Evolutionary conservation across 2,113 vertebrate genomes (phyloP).

Genomic region (Pelvicachromis taeniatus): DNA sequence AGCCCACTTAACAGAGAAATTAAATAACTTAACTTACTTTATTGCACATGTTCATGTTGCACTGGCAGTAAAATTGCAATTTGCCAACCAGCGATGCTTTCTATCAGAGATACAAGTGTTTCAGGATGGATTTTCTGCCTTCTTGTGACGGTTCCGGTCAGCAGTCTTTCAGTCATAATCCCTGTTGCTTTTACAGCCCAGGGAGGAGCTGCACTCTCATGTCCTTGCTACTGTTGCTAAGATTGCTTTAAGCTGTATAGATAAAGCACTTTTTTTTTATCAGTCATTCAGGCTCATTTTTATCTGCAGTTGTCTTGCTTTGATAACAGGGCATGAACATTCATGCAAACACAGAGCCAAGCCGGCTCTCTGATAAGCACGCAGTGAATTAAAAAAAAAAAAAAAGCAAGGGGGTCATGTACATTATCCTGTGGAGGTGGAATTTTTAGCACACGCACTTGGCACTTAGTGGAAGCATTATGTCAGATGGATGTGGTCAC

Average conservation of each 20-base stretch:
- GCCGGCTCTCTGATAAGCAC: background rate
- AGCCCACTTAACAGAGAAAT: background rate
- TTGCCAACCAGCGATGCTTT: background rate
- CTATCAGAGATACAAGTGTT: background rate
- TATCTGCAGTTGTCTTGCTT: slow-evolving; percentile 13
- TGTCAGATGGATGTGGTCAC: background rate
- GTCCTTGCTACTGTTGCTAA: background rate
- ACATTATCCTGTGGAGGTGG: slow-evolving; percentile 16
- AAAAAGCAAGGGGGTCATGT: background rate
- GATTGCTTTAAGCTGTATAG: slow-evolving; percentile 3
- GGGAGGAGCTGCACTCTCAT: background rate
- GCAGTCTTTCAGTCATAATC: background rate
- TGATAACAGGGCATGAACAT: slow-evolving; percentile 7
- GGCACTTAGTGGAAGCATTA: background rate
- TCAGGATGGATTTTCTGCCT: background rate
- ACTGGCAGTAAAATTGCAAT: background rate
- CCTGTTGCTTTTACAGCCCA: background rate
- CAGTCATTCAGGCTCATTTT: background rate
- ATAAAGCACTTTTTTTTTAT: slow-evolving; percentile 5
- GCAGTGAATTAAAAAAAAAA: background rate
- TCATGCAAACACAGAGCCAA: background rate
- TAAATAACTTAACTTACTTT: background rate
- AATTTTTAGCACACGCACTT: background rate
- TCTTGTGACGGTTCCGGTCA: background rate
- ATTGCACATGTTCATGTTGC: background rate